phyloP scores from a whole-genome alignment of 2,797 vertebrate species.

The Antennarius maculatus region DNA sequence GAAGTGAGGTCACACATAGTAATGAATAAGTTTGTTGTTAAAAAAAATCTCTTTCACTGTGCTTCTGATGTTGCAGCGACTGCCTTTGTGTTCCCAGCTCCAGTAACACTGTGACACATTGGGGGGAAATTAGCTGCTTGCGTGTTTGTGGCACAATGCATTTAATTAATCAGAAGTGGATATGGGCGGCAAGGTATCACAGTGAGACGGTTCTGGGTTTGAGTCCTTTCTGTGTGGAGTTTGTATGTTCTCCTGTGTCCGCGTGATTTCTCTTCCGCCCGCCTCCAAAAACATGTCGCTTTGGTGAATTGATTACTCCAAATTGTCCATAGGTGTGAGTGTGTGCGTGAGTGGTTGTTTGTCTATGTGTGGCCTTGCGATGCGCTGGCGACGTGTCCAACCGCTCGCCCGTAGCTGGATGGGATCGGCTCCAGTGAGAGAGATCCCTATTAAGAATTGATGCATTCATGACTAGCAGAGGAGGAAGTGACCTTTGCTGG shows the following conservation, averaged over 20 bases:
- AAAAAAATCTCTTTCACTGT: not conserved
- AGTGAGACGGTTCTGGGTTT: not conserved
- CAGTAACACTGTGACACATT: not conserved
- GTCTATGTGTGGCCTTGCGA: no score
- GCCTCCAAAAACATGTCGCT: no score
- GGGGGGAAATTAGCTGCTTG: not conserved
- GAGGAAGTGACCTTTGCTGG: slow-evolving; percentile 9
- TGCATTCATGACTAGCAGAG: slow-evolving; percentile 26
- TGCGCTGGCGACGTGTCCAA: no score
- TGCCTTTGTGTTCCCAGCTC: slow-evolving; percentile 10
- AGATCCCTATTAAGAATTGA: slow-evolving; percentile 61
- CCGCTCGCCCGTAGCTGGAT: no score
- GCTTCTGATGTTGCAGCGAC: not conserved
- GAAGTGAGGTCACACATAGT: slow-evolving; percentile 50
- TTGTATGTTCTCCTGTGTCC: no score
- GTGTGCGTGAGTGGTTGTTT: no score
- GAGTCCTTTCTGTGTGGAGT: no score
- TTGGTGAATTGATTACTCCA: no score
- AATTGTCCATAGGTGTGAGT: no score
- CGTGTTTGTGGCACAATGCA: not conserved
- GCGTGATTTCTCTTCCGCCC: no score
- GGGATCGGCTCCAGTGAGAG: slow-evolving; percentile 5
- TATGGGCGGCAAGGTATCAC: no score
- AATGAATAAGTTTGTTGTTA: slow-evolving; percentile 33
- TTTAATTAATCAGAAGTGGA: not conserved